Base-by-base conservation (phyloP, 2,888 invertebrate genomes). In the Cheilosia vernalis region DNA sequence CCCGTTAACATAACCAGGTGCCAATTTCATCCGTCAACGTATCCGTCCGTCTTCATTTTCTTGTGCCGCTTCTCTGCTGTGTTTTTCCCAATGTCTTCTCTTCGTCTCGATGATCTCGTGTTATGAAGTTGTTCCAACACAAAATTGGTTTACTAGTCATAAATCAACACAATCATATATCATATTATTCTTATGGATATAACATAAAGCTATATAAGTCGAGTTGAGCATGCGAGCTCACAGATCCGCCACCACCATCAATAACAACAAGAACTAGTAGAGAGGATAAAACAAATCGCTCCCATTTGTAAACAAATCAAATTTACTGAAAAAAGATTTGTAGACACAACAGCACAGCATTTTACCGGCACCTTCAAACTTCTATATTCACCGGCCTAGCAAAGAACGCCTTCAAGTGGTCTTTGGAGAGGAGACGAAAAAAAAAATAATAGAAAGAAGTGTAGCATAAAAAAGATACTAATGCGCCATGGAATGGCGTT, bases 91-190 rank as follows among this genome's bases (percentile, higher is more conserved):
- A 9, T 30, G 9, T 51, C 17, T 42, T 42, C 27, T 37, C 60
- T 10, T 9, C 19, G 17, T 53, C 64, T 47, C 47, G 53, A 79
- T 72, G 78, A 79, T 69, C 67, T 47, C 44, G 51, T 79, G 69
- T 79, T 80, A 84, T 84, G 63, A 84, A 84, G 80, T 80, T 84
- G 74, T 84, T 84, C 74, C 69, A 84, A 84, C 74, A 84, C 79
- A 84, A 67, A 74, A 79, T 80, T 27, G 69, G 79, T 84, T 74
- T 74, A 80, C 84, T 84, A 79, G 69, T 84, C 79, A 84, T 84
- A 84, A 66, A 84, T 84, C 84, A 84, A 84, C 79, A 80, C 60
- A 84, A 60, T 84, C 79, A 84, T 84, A 84, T 80, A 74, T 84
- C 80, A 84, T 80, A 84, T 74, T 80, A 84, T 74, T 66, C 80